Percentiles rank a stretch among this genome's conserved stretches.
phyloP scores from a whole-genome alignment of 2,888 invertebrate genomes.

The Nomada fabriciana region DNA sequence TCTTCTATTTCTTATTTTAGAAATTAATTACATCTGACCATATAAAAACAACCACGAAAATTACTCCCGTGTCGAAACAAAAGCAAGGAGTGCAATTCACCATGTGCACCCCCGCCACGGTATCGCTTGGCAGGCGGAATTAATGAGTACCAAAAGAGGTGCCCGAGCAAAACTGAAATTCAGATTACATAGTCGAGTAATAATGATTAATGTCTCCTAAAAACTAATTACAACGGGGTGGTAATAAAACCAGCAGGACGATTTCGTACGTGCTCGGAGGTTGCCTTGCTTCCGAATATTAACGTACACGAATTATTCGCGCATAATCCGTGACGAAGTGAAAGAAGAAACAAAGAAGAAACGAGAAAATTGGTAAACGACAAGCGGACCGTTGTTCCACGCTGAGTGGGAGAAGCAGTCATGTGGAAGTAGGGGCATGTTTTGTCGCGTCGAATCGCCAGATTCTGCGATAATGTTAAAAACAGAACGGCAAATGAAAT shows the following conservation, averaged over 20 bases:
- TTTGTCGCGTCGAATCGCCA: constrained; percentile 30
- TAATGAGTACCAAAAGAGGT: constrained; percentile 36
- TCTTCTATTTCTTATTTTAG: too few species aligned
- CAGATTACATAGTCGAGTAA: constrained; percentile 43
- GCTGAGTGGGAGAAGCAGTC: background rate
- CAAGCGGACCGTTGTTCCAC: constrained; percentile 24
- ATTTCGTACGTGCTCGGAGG: constrained; percentile 1
- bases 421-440: constrained; percentile 13
- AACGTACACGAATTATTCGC: background rate
- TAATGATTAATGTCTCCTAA: constrained; percentile 38
- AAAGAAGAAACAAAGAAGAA: background rate
- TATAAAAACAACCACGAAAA: constrained; percentile 29
- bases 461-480: constrained; percentile 45
- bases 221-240: constrained; percentile 21
- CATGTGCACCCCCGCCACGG: constrained; percentile 7
- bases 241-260: background rate
- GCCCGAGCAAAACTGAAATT: constrained; percentile 28
- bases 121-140: constrained; percentile 42
- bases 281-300: background rate
- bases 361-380: constrained; percentile 2
- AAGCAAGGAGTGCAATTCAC: constrained; percentile 6
- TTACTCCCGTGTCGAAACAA: constrained; percentile 4
- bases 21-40: too few species aligned
- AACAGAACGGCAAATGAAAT: constrained; percentile 57
- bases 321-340: background rate